These are phyloP conservation scores for Austrolebias charrua DNA, from an alignment of 2,797 vertebrate species.

Conservation along the genomic window DNA sequence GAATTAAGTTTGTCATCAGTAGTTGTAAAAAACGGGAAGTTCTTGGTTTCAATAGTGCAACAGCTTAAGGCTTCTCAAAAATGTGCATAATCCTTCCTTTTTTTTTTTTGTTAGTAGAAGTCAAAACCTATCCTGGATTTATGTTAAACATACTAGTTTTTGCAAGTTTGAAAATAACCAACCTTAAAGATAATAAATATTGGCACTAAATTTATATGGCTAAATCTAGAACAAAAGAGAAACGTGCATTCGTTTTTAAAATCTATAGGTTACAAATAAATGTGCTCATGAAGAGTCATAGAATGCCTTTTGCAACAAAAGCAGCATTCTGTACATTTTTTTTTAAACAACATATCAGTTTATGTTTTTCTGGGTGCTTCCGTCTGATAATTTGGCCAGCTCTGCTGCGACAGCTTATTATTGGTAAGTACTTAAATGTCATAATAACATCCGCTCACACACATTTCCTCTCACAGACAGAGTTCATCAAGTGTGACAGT, in stretches of 20 bases:
- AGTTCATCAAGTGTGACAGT: constrained; percentile 26
- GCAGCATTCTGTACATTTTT: background rate
- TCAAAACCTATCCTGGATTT: background rate
- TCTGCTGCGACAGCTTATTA: constrained; percentile 34
- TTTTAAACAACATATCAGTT: constrained; percentile 15
- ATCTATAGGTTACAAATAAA: background rate
- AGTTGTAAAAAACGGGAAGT: constrained; percentile 16
- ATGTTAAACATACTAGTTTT: constrained; percentile 7
- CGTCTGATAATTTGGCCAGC: constrained; percentile 3
- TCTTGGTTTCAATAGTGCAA: constrained; percentile 21
- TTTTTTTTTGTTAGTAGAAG: background rate
- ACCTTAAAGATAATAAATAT: constrained; percentile 15
- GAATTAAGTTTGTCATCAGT: constrained; percentile 6
- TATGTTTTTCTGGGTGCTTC: constrained; percentile 21
- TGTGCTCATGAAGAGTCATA: constrained; percentile 9
- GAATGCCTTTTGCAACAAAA: constrained; percentile 8
- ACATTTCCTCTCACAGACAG: constrained; percentile 7
- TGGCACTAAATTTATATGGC: constrained; percentile 9
- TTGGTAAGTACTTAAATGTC: constrained; percentile 32
- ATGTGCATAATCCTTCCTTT: constrained; percentile 14
- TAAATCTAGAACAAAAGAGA: constrained; percentile 12
- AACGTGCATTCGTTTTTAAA: constrained; percentile 10
- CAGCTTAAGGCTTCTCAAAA: constrained; percentile 17
- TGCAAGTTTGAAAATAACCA: constrained; percentile 7
- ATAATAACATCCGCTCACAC: constrained; percentile 7